A percentile compares a stretch with the other conserved stretches of the same genome.
These are phyloP conservation scores for Drosophila subpulchrella DNA, from an alignment of 1,140 invertebrate genomes.

Conservation along the genomic window DNA sequence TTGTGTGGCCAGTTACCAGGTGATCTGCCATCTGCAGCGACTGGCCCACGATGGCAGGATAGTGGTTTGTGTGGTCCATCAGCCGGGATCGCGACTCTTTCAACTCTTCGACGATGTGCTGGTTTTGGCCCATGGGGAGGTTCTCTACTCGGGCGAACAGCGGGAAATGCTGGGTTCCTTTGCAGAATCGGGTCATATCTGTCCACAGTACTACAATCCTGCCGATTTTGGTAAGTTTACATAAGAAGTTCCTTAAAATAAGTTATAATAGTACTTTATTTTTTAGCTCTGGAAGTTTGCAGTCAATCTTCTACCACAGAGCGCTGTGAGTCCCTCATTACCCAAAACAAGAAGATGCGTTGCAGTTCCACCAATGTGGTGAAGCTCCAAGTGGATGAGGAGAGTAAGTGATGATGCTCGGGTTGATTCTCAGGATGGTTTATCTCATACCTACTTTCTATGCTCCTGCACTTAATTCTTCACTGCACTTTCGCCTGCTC, in stretches of 20 bases:
- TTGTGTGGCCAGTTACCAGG: conserved; percentile 89
- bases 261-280: too few species aligned
- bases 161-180: conserved; percentile 86
- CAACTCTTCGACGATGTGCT: conserved; percentile 88
- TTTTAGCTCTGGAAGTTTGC: conserved; percentile 66
- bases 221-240: conserved; percentile 86
- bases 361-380: conserved; percentile 17
- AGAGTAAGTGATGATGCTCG: conserved; percentile 58
- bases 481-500: conserved; percentile 46
- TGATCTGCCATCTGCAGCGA: conserved; percentile 88
- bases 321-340: conserved; percentile 56
- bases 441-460: conserved; percentile 7
- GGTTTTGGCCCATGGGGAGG: conserved; percentile 86
- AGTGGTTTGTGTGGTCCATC: conserved; percentile 94
- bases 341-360: conserved; percentile 52
- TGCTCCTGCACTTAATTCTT: conserved; percentile 8
- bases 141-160: conserved; percentile 87
- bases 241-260: too few species aligned
- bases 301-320: conserved; percentile 61
- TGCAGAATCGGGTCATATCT: conserved; percentile 85
- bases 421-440: conserved; percentile 14
- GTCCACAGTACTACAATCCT: conserved; percentile 89
- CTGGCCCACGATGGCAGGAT: conserved; percentile 91
- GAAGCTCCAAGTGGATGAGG: conserved; percentile 51
- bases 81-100: conserved; percentile 94